phyloP scores from a whole-genome alignment of 2,888 invertebrate species.

The Eristalis intricaria region DNA sequence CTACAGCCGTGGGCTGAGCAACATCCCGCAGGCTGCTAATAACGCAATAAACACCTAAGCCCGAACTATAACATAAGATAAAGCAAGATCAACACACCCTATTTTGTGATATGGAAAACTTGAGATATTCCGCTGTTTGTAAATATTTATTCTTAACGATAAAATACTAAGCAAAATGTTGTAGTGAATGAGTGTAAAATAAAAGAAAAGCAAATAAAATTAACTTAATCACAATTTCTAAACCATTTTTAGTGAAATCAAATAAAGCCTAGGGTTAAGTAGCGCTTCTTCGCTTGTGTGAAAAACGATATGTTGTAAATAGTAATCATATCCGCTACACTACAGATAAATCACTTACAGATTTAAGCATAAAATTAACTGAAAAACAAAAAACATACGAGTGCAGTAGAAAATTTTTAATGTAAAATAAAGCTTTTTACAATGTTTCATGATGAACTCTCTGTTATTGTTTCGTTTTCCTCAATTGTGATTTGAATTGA shows the following conservation, averaged over 20 bases:
- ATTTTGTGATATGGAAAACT: slow-evolving; percentile 71
- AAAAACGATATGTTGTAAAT: slow-evolving; percentile 41
- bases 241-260: slow-evolving; percentile 57
- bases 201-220: not conserved
- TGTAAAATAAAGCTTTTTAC: slow-evolving; percentile 12
- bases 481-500: slow-evolving; percentile 38
- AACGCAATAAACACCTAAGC: slow-evolving; percentile 22
- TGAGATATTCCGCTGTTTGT: slow-evolving; percentile 67
- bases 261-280: slow-evolving; percentile 11
- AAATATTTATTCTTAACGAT: slow-evolving; percentile 52
- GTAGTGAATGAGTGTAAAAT: slow-evolving; percentile 28
- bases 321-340: slow-evolving; percentile 32
- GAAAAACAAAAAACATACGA: not conserved
- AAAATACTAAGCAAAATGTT: slow-evolving; percentile 31
- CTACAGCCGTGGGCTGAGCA: slow-evolving; percentile 92
- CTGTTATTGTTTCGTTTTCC: not conserved
- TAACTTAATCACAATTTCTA: slow-evolving; percentile 52
- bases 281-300: slow-evolving; percentile 61
- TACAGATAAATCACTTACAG: slow-evolving; percentile 17
- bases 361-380: slow-evolving; percentile 16
- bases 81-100: slow-evolving; percentile 73
- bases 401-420: slow-evolving; percentile 24
- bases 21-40: slow-evolving; percentile 85
- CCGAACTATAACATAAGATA: slow-evolving; percentile 29
- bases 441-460: slow-evolving; percentile 3